Evolutionary conservation across 2,888 invertebrate species (phyloP), one percentile per base, ranked within the genome.

Genomic region (Ophonus ardosiacus): DNA sequence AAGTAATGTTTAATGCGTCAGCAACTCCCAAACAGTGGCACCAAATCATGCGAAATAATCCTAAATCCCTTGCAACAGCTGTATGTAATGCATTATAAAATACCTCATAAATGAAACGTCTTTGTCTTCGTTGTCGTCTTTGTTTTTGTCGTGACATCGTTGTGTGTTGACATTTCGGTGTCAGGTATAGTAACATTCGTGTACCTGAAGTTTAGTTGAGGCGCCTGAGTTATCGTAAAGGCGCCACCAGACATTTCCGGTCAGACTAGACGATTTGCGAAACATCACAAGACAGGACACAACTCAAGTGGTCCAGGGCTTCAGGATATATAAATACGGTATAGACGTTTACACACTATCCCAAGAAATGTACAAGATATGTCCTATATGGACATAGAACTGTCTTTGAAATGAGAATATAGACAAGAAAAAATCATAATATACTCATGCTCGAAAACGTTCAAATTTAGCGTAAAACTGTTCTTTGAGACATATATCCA

Each of bases 21-120:
- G 81, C 10, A 43, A 17, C 43, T 81, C 18, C 40, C 63, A 81
- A 81, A 81, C 81, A 21, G 81, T 81, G 43, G 81, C 43, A 21
- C 17, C 65, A 40, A 80, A 81, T 65, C 63, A 63, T 10, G 63
- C 81, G 81, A 18, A 63, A 81, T 81, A 81, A 81, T 81, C 81
- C 81, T 10, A 7, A 21, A 21, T 24, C 76, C 18, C 40, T 57
- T 61, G 17, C 8, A 0, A 63, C 38, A 68, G 43, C 43, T 51
- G 43, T 6, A 31, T 31, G 31, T 31, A 31, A 31, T 31, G 31
- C 31, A 31, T 31, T 4, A 31, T 31, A 31, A 31, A 31, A 31
- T 31, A 31, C 31, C 31, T 31, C 31, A 31, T 31, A 31, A 31
- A 31, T 31, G 31, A 31, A 31, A 31, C 6, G 31, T 31, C 31